These are phyloP conservation scores for Ischnura elegans DNA, from an alignment of 2,888 invertebrate genomes.

Conservation along the genomic window DNA sequence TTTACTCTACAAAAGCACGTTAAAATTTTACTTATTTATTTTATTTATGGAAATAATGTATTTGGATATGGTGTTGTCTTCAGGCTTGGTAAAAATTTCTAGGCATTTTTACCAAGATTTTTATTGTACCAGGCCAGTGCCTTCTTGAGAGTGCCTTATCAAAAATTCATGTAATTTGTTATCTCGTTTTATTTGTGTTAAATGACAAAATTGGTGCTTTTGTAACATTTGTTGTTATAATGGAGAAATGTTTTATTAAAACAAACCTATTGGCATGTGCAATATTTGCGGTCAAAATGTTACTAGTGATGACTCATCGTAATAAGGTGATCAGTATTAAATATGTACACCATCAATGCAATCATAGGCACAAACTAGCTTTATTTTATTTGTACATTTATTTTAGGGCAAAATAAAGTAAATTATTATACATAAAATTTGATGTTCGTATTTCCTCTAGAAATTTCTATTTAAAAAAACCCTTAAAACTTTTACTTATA, in stretches of 20 bases:
- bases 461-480: not conserved
- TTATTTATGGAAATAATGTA: slow-evolving; percentile 46
- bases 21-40: slow-evolving; percentile 44
- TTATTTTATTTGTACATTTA: slow-evolving; percentile 55
- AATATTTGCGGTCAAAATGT: slow-evolving; percentile 2
- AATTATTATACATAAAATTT: not conserved
- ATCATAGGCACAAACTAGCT: slow-evolving; percentile 57
- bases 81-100: not conserved
- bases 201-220: not conserved
- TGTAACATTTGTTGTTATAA: not conserved
- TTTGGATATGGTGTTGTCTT: not conserved
- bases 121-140: slow-evolving; percentile 31
- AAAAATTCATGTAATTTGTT: not conserved
- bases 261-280: not conserved
- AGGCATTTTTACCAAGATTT: not conserved
- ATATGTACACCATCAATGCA: slow-evolving; percentile 47
- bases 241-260: not conserved
- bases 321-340: slow-evolving; percentile 43
- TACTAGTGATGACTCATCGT: not conserved
- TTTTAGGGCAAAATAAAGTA: slow-evolving; percentile 53
- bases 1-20: not conserved
- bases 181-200: not conserved
- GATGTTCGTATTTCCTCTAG: not conserved
- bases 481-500: not conserved
- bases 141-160: slow-evolving; percentile 53